Evolutionary conservation across 1,140 invertebrate genomes (phyloP).

Genomic region (Lepidostoma basale): DNA sequence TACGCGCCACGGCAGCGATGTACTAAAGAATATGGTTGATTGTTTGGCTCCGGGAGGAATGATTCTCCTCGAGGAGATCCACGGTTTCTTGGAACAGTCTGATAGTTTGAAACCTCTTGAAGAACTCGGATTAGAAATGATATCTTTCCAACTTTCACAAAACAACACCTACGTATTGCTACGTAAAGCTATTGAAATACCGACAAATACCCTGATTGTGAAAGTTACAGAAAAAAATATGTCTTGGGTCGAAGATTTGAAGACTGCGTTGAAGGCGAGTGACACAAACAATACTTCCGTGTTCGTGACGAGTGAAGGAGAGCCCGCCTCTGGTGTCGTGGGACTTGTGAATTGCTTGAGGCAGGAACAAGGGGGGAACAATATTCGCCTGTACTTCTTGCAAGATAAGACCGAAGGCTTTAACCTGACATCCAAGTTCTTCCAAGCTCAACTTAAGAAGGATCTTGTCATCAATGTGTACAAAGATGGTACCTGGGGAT

Average conservation of each 20-base stretch:
- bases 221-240: slow-evolving; percentile 72
- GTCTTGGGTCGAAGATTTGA: slow-evolving; percentile 82
- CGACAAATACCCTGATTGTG: slow-evolving; percentile 60
- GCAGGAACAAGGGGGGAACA: slow-evolving; percentile 79
- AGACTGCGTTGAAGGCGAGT: slow-evolving; percentile 68
- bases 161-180: slow-evolving; percentile 67
- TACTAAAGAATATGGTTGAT: slow-evolving; percentile 65
- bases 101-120: slow-evolving; percentile 51
- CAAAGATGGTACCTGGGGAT: slow-evolving; percentile 81
- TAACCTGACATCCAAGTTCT: slow-evolving; percentile 62
- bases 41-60: slow-evolving; percentile 76
- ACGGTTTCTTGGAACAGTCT: slow-evolving; percentile 59
- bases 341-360: slow-evolving; percentile 90
- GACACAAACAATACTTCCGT: slow-evolving; percentile 66
- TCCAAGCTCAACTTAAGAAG: slow-evolving; percentile 69
- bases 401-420: slow-evolving; percentile 70
- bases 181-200: slow-evolving; percentile 57
- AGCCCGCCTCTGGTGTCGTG: slow-evolving; percentile 73
- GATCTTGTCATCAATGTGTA: slow-evolving; percentile 87
- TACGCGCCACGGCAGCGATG: slow-evolving; percentile 55
- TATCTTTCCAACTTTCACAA: slow-evolving; percentile 64
- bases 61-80: slow-evolving; percentile 76
- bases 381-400: slow-evolving; percentile 74
- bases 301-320: slow-evolving; percentile 72
- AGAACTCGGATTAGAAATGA: slow-evolving; percentile 57